phyloP scores from a whole-genome alignment of 2,888 invertebrate species.

The Petrolisthes manimaculis region DNA sequence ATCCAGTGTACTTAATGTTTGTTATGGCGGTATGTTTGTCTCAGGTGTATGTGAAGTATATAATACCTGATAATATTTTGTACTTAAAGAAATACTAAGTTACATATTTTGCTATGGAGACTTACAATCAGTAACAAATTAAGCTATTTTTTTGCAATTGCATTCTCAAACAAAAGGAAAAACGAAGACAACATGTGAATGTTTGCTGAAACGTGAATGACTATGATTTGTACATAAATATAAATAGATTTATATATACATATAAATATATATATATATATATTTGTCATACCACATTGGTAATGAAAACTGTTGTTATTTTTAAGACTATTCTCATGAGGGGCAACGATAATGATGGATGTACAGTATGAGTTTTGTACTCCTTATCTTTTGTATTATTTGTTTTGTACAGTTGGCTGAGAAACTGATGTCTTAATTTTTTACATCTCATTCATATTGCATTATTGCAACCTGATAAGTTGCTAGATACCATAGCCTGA shows the following conservation, averaged over 20 bases:
- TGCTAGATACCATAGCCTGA: no score
- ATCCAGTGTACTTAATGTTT: not conserved
- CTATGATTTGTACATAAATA: slow-evolving; percentile 36
- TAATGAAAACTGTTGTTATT: slow-evolving; percentile 44
- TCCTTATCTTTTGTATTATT: slow-evolving; percentile 15
- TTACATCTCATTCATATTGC: no score
- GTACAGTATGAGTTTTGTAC: slow-evolving; percentile 18
- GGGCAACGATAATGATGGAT: slow-evolving; percentile 44
- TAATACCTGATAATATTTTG: not conserved
- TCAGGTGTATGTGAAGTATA: not conserved
- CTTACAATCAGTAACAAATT: not conserved
- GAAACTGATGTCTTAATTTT: not conserved
- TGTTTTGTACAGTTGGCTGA: slow-evolving; percentile 4
- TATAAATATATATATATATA: slow-evolving; percentile 42
- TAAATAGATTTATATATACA: slow-evolving; percentile 51
- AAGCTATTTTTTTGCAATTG: not conserved
- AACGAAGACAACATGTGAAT: not conserved
- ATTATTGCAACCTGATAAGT: no score
- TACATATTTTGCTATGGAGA: not conserved
- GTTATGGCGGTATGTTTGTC: not conserved
- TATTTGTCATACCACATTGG: slow-evolving; percentile 57
- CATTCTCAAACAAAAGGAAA: not conserved
- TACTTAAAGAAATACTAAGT: not conserved
- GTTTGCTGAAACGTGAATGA: not conserved
- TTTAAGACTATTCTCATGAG: slow-evolving; percentile 40